Conservation (phyloP, 2,888 invertebrate genomes). For the Mesoligia furuncula region DNA sequence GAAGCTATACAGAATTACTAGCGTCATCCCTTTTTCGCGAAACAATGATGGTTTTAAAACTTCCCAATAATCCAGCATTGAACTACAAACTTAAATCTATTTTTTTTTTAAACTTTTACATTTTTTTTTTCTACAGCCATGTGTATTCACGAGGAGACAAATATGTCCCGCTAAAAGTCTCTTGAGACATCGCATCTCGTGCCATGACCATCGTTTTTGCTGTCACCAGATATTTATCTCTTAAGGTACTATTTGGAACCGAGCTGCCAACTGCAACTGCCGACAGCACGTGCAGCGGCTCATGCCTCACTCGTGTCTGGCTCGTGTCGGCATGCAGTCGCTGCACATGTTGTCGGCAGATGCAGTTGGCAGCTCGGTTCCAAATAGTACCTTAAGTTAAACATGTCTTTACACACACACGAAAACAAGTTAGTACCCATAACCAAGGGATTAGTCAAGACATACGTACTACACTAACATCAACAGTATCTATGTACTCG, state of each 20-base stretch:
- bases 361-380: no score
- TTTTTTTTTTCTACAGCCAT: no score
- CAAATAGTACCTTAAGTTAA: no score
- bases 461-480: slow-evolving; percentile 89
- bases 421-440: slow-evolving; percentile 44
- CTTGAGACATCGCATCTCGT: neutral
- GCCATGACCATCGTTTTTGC: neutral
- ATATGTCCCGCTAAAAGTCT: no score
- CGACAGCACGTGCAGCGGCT: no score
- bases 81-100: neutral
- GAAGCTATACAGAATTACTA: neutral
- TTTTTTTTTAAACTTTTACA: no score
- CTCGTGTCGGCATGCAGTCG: no score
- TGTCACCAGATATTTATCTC: neutral
- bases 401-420: neutral
- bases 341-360: no score
- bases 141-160: neutral
- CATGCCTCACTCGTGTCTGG: no score
- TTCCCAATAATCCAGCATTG: neutral
- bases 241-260: no score
- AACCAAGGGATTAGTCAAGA: slow-evolving; percentile 46
- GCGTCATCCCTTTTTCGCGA: neutral
- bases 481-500: slow-evolving; percentile 95
- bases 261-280: no score
- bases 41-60: neutral